Base-by-base conservation (phyloP, 2,888 invertebrate genomes). In the Cephonodes hylas region DNA sequence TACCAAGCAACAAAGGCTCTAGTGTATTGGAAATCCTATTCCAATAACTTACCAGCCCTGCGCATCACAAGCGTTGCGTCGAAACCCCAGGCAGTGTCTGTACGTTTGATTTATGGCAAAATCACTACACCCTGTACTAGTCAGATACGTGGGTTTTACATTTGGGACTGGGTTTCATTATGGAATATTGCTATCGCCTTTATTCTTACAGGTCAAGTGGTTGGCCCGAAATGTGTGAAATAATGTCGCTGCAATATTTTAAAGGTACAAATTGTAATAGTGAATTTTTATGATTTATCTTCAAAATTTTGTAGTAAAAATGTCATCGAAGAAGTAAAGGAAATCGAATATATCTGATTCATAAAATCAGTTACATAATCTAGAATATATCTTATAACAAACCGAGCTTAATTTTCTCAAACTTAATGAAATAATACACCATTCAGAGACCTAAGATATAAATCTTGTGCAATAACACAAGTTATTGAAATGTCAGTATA, bases 81-180 rank as follows among this genome's bases (percentile, higher is more conserved):
- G 53, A 31, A 53, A 53, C 31, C 18, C 53, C 53, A 10, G 48
- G 27, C 31, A 27, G 53, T 53, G 27, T 53, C 53, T 53, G 53
- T 31, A 53, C 53, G 53, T 53, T 53, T 53, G 53, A 53, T 53
- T 53, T 53, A 31, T 53, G 18, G 20, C 31, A 53, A 53, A 53
- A 53, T 53, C 53, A 53, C 53, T 31, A 31, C 53, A 18, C 53
- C 27, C 31, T 15, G 53, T 53, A 53, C 31, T 53, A 31, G 10
- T 31, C 31, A 53, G 53, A 53, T 53, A 53, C 25, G 53, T 53
- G 53, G 27, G 27, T 25, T 31, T 27, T 27, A 31, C 53, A 27
- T 53, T 53, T 53, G 53, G 53, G 31, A 53, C 53, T 18, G n/a
- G 27, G 18, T 53, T 53, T 31, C 10, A 53, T 31, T 31, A 44